Evolutionary conservation across 2,797 vertebrate species (phyloP).

Genomic region (Lutjanus campechanus): DNA sequence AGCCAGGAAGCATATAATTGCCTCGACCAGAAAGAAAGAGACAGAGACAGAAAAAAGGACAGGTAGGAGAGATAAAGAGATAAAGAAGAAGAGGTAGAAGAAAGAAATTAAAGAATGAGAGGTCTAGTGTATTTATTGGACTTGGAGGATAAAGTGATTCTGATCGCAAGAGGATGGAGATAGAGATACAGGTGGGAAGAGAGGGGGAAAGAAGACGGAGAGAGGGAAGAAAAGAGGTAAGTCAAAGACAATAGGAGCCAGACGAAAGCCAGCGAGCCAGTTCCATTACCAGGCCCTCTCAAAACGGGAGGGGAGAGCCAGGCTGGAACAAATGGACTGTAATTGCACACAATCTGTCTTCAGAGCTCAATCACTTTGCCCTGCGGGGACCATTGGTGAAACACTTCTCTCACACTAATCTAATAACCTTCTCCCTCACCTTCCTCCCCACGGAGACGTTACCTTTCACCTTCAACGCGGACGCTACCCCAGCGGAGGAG

Average conservation of each 20-base stretch:
- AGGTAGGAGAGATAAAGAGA: slow-evolving; percentile 17
- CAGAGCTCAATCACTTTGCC: slow-evolving; percentile 80
- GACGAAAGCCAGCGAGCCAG: slow-evolving; percentile 40
- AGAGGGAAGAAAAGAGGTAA: slow-evolving; percentile 32
- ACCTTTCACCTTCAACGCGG: slow-evolving; percentile 68
- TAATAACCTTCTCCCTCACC: slow-evolving; percentile 70
- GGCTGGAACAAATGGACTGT: slow-evolving; percentile 80
- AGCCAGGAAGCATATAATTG: slow-evolving; percentile 66
- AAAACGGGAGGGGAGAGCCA: slow-evolving; percentile 37
- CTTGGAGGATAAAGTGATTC: slow-evolving; percentile 42
- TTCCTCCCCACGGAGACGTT: slow-evolving; percentile 53
- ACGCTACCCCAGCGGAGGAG: neutral
- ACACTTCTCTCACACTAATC: slow-evolving; percentile 75
- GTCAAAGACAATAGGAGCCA: slow-evolving; percentile 56
- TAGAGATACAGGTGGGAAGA: slow-evolving; percentile 39
- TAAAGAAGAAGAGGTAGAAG: slow-evolving; percentile 4
- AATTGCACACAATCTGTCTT: slow-evolving; percentile 83
- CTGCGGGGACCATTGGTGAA: slow-evolving; percentile 65
- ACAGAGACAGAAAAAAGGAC: slow-evolving; percentile 13
- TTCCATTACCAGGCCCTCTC: slow-evolving; percentile 66
- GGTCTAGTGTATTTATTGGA: slow-evolving; percentile 44
- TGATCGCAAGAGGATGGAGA: neutral
- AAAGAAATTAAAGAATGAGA: slow-evolving; percentile 24
- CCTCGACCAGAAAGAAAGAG: slow-evolving; percentile 24
- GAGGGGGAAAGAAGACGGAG: slow-evolving; percentile 2